Conservation (phyloP, 2,888 invertebrate genomes). For the Argyresthia goedartella region DNA sequence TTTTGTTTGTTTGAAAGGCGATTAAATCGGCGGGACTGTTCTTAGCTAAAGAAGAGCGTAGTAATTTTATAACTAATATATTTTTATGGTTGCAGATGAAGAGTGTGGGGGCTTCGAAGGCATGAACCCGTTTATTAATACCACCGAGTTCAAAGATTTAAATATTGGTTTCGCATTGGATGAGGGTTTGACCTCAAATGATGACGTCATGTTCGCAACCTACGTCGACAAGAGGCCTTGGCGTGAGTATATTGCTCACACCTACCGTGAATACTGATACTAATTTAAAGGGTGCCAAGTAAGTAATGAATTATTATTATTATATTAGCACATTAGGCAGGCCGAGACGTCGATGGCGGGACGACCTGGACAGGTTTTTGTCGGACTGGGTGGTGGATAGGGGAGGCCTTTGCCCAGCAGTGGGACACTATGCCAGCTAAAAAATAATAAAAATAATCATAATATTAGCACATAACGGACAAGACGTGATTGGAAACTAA, state of each 20-base stretch:
- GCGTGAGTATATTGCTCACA: constrained; percentile 73
- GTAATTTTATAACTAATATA: not conserved
- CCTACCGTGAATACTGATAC: not conserved
- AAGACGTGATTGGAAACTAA: no score
- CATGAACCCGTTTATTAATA: constrained; percentile 78
- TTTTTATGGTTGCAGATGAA: constrained; percentile 71
- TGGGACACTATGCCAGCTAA: no score
- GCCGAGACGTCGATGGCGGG: not conserved
- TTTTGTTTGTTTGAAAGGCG: no score
- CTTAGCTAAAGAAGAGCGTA: no score
- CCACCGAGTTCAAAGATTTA: constrained; percentile 76
- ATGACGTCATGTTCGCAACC: constrained; percentile 68
- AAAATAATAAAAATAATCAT: no score
- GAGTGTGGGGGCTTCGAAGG: constrained; percentile 85
- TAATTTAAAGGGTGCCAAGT: not conserved
- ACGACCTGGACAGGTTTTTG: not conserved
- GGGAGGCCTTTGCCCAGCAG: no score
- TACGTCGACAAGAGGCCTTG: constrained; percentile 82
- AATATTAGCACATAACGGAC: no score
- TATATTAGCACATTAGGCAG: not conserved
- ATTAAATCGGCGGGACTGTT: no score
- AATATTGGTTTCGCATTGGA: constrained; percentile 89
- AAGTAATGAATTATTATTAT: not conserved
- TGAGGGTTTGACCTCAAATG: constrained; percentile 79
- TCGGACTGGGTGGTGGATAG: not conserved